Conservation (phyloP, 2,888 invertebrate genomes). For the Drosophila infuscata region DNA sequence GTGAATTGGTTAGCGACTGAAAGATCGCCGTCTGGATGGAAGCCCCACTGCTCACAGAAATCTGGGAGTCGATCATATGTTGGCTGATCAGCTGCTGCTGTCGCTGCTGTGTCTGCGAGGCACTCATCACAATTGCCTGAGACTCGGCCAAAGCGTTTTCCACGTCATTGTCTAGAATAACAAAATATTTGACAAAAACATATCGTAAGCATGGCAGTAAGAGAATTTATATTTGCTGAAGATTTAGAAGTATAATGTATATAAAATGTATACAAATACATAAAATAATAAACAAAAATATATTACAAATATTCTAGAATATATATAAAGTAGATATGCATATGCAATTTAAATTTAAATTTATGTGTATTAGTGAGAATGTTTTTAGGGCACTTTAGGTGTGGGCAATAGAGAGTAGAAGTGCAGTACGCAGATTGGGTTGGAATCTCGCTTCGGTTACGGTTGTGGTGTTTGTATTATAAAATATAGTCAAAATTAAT, state of each 20-base stretch:
- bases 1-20: conserved; percentile 78
- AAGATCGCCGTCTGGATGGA: conserved; percentile 84
- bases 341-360: not conserved
- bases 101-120: conserved; percentile 76
- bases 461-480: not conserved
- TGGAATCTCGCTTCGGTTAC: not conserved
- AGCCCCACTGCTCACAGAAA: conserved; percentile 83
- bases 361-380: not conserved
- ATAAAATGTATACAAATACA: not conserved
- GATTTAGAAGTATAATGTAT: not conserved
- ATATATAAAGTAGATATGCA: not conserved
- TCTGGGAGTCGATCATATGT: conserved; percentile 84
- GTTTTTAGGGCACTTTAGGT: not conserved
- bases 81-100: conserved; percentile 74
- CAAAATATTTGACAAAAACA: conserved; percentile 11
- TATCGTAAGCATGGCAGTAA: not conserved
- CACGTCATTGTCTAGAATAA: conserved; percentile 79
- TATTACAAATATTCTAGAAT: not conserved
- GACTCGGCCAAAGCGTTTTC: conserved; percentile 80
- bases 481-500: not conserved
- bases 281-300: too few species aligned
- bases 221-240: not conserved
- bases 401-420: not conserved
- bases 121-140: conserved; percentile 79
- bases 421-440: not conserved